Evolutionary conservation across 2,888 invertebrate genomes (phyloP).

Genomic region (Apodemia duryi): DNA sequence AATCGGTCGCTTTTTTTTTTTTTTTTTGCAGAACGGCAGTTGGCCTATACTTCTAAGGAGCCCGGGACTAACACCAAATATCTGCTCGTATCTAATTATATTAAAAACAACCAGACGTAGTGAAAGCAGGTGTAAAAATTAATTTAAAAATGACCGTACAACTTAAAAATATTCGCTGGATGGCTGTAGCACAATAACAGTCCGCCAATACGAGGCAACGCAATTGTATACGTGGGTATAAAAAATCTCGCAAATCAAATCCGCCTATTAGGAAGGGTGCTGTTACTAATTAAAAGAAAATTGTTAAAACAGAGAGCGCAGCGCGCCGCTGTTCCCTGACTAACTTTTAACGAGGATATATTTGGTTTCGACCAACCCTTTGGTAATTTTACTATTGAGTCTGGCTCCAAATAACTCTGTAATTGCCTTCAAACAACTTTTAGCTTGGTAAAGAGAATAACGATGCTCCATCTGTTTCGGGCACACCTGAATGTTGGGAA

Average conservation of each 20-base stretch:
- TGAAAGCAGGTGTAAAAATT: constrained; percentile 19
- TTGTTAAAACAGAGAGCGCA: constrained; percentile 68
- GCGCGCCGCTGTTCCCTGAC: constrained; percentile 54
- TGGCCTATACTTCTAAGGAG: no score
- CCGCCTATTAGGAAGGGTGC: constrained; percentile 60
- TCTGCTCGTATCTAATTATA: no score
- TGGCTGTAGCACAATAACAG: constrained; percentile 27
- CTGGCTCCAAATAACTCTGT: constrained; percentile 75
- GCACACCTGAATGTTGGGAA: constrained; percentile 34
- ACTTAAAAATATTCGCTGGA: constrained; percentile 27
- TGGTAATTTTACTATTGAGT: constrained; percentile 76
- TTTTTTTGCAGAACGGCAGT: no score
- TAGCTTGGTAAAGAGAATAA: constrained; percentile 56
- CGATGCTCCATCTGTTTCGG: constrained; percentile 43
- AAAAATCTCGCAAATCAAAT: constrained; percentile 58
- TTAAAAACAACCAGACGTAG: not conserved
- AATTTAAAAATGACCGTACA: constrained; percentile 30
- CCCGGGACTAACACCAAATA: no score
- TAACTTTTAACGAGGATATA: constrained; percentile 79
- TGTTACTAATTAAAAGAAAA: constrained; percentile 77
- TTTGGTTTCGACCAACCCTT: constrained; percentile 76
- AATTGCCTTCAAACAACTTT: constrained; percentile 76
- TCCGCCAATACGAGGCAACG: constrained; percentile 31
- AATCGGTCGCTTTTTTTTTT: no score
- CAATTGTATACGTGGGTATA: constrained; percentile 33